Conservation (phyloP, 2,113 vertebrate species). For the Collichthys lucidus region DNA sequence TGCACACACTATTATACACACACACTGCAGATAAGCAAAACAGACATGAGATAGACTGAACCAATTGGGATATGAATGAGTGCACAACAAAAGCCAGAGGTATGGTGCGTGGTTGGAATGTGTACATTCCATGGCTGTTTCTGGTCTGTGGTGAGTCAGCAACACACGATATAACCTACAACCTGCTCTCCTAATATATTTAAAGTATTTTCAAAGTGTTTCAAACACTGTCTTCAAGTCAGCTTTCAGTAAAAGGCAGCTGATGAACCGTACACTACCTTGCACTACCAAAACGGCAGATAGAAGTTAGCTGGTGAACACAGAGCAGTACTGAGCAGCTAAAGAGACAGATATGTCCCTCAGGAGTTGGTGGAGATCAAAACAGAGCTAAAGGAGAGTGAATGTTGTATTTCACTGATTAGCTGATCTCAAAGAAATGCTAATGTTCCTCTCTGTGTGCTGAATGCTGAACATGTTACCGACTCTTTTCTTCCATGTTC, state of each 20-base stretch:
- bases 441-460: too few species aligned
- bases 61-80: not conserved
- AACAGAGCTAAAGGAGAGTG: too few species aligned
- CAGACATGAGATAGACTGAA: not conserved
- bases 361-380: too few species aligned
- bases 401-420: too few species aligned
- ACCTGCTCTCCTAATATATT: not conserved
- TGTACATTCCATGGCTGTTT: not conserved
- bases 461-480: too few species aligned
- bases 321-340: too few species aligned
- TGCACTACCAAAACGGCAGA: too few species aligned
- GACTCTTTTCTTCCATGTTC: too few species aligned
- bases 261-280: too few species aligned
- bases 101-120: not conserved
- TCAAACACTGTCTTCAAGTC: not conserved
- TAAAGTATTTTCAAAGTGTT: not conserved
- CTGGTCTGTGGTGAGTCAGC: slow-evolving; percentile 62
- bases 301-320: too few species aligned
- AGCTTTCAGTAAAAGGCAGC: not conserved
- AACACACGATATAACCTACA: not conserved
- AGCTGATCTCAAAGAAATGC: too few species aligned
- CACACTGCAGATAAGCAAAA: not conserved
- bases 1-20: not conserved
- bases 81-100: slow-evolving; percentile 17
- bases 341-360: too few species aligned